A percentile compares a stretch with the other conserved stretches of the same genome.
phyloP scores from a whole-genome alignment of 2,888 invertebrate species.

The Fragum sueziense region DNA sequence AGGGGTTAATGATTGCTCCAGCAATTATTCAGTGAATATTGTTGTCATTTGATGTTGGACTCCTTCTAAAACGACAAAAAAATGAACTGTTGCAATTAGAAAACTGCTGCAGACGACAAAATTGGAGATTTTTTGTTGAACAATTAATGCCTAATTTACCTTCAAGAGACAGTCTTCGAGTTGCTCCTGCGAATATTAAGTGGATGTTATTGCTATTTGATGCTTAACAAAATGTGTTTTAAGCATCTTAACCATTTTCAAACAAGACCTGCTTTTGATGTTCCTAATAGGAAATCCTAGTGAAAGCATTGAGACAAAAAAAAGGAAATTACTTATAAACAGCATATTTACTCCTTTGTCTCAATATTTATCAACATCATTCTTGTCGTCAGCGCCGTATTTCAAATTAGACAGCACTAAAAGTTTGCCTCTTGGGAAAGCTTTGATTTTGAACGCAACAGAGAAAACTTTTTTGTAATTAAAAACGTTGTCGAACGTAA shows the following conservation, averaged over 20 bases:
- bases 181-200: too few relatives aligned
- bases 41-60: too few relatives aligned
- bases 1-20: too few relatives aligned
- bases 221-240: too few relatives aligned
- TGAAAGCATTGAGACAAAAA: neutral
- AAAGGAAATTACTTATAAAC: neutral
- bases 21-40: too few relatives aligned
- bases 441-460: neutral
- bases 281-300: neutral
- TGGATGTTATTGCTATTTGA: too few relatives aligned
- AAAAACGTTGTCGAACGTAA: neutral
- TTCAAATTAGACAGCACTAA: too few relatives aligned
- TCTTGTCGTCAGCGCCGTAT: neutral
- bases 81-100: too few relatives aligned
- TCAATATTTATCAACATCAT: neutral
- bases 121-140: too few relatives aligned
- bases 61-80: neutral
- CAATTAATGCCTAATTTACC: too few relatives aligned
- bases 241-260: neutral
- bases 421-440: neutral
- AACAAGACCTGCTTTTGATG: neutral
- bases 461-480: neutral
- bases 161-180: too few relatives aligned
- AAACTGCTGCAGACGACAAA: too few relatives aligned
- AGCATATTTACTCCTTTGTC: neutral